phyloP scores from a whole-genome alignment of 2,113 vertebrate genomes.

The Megaptera novaeangliae region DNA sequence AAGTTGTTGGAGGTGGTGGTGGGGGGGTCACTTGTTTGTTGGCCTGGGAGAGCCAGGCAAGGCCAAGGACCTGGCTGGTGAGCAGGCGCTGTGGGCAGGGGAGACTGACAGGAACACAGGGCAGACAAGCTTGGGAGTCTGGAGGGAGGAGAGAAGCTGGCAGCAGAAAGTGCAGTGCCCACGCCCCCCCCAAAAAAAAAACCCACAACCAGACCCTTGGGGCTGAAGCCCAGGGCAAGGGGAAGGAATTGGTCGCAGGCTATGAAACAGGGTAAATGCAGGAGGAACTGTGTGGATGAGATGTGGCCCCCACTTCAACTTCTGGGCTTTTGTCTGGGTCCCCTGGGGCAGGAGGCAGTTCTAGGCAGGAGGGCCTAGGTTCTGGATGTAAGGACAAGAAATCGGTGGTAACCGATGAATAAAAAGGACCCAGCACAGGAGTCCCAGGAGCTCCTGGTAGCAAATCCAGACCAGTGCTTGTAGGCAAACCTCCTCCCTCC shows the following conservation, averaged over 20 bases:
- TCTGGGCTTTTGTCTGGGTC: background rate
- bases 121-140: background rate
- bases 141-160: background rate
- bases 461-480: background rate
- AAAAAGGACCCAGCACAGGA: background rate
- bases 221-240: background rate
- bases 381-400: background rate
- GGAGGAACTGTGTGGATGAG: background rate
- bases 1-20: background rate
- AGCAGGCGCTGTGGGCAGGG: background rate
- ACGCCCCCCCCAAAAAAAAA: background rate
- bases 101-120: background rate
- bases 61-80: background rate
- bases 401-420: background rate
- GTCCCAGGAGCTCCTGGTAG: background rate
- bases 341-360: background rate
- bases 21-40: rapidly evolving
- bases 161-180: background rate
- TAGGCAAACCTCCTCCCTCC: background rate
- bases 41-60: background rate
- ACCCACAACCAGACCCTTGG: background rate
- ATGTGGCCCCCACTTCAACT: background rate
- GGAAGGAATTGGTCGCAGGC: background rate
- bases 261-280: background rate
- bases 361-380: background rate